Evolutionary conservation across 1,140 invertebrate genomes (phyloP).

Genomic region (Dryas iulia): DNA sequence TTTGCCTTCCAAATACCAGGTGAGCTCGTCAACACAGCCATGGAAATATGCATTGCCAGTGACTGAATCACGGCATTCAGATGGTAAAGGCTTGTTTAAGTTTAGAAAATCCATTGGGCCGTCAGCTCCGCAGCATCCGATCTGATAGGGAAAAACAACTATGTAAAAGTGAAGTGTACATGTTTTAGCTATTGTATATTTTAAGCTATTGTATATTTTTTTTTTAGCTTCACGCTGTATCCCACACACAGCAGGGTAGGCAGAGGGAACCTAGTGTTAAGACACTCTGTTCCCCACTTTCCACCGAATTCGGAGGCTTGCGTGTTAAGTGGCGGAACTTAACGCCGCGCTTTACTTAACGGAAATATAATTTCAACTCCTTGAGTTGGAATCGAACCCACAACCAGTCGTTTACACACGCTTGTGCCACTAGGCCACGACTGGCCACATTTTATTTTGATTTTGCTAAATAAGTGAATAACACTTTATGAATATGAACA

Average conservation of each 20-base stretch:
- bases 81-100: slow-evolving; percentile 87
- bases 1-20: slow-evolving; percentile 90
- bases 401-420: no score
- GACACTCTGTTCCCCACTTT: background rate
- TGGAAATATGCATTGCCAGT: slow-evolving; percentile 93
- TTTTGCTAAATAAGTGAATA: no score
- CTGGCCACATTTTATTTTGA: no score
- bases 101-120: slow-evolving; percentile 90
- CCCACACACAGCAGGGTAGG: no score
- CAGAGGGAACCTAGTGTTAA: background rate
- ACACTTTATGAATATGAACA: no score
- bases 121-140: slow-evolving; percentile 92
- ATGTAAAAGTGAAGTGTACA: background rate
- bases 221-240: no score
- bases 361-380: no score
- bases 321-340: background rate
- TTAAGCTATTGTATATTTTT: no score
- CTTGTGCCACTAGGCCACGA: no score
- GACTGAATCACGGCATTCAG: slow-evolving; percentile 90
- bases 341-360: no score
- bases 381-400: no score
- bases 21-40: slow-evolving; percentile 91
- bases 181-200: no score
- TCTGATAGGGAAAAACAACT: slow-evolving; percentile 76
- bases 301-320: background rate